A percentile compares a stretch with the other conserved stretches of the same genome.
Conservation (phyloP, 2,113 vertebrate genomes). For the Procapra przewalskii region DNA sequence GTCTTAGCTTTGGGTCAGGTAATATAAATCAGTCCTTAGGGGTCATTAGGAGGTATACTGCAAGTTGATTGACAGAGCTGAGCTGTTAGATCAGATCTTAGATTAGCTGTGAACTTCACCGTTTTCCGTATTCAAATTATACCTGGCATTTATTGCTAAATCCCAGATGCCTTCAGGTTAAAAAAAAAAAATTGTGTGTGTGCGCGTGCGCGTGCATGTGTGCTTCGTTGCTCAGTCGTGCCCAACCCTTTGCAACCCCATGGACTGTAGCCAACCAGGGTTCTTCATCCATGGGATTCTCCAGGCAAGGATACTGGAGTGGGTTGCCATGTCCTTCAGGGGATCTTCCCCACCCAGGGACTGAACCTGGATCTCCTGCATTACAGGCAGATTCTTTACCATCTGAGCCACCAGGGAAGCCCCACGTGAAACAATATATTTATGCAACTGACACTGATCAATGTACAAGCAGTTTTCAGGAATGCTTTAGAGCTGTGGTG, state of each 20-base stretch:
- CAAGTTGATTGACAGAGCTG: conserved; percentile 31
- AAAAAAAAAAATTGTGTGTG: background rate
- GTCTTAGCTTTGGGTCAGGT: background rate
- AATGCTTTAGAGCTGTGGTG: background rate
- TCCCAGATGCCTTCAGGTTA: conserved; percentile 62
- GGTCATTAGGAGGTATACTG: conserved; percentile 43
- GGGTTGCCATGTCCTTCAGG: background rate
- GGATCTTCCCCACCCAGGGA: background rate
- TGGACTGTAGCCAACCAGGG: background rate
- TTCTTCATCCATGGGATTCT: background rate
- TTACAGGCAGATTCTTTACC: background rate
- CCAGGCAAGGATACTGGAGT: background rate
- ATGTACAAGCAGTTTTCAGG: conserved; percentile 57
- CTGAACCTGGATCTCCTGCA: background rate
- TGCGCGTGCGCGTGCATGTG: accelerated
- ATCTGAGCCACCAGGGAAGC: background rate
- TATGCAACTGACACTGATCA: conserved; percentile 48
- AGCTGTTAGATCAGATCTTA: conserved; percentile 56
- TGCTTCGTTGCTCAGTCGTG: background rate
- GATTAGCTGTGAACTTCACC: conserved; percentile 39
- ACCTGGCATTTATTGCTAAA: conserved; percentile 66
- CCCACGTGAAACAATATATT: background rate
- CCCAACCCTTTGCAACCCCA: background rate
- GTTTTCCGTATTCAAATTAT: conserved; percentile 63
- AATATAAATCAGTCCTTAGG: conserved; percentile 30